phyloP scores from a whole-genome alignment of 2,888 invertebrate genomes.

The Pseudeuparius sepicola region DNA sequence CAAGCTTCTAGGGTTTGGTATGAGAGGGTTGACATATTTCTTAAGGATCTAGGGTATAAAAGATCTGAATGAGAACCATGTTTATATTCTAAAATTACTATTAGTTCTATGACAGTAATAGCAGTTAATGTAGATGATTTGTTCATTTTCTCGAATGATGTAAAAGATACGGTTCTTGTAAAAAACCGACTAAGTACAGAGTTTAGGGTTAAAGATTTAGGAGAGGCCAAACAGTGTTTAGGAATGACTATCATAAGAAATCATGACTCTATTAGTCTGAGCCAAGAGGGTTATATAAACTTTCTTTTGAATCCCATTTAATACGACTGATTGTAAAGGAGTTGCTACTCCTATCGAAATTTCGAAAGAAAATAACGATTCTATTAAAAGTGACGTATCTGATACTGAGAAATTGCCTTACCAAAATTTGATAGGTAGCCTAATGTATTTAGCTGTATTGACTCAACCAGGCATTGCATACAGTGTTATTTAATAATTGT shows the following conservation, averaged over 20 bases:
- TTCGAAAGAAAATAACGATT: too few relatives aligned
- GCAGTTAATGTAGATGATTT: constrained; percentile 22
- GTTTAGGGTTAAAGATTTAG: constrained; percentile 19
- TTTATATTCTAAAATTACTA: constrained; percentile 3
- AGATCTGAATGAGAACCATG: constrained; percentile 10
- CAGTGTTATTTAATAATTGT: constrained; percentile 17
- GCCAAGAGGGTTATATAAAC: too few relatives aligned
- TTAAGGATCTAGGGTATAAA: constrained; percentile 5
- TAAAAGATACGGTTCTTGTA: constrained; percentile 12
- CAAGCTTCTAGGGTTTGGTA: constrained; percentile 10
- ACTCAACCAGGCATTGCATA: constrained; percentile 13
- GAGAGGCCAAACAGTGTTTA: constrained; percentile 17
- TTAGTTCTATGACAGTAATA: constrained; percentile 6
- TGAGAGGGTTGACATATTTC: constrained; percentile 8
- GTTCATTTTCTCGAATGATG: constrained; percentile 18
- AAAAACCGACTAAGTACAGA: constrained; percentile 13
- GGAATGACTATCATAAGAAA: too few relatives aligned
- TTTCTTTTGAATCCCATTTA: too few relatives aligned
- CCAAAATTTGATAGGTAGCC: constrained; percentile 13
- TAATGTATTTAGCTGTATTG: constrained; percentile 16
- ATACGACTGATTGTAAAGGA: constrained; percentile 15
- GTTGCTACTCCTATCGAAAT: constrained; percentile 17
- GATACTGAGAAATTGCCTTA: constrained; percentile 10
- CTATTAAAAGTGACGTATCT: too few relatives aligned
- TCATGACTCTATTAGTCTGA: too few relatives aligned